Evolutionary conservation across 2,113 vertebrate genomes (phyloP), one percentile per base, ranked within the genome.

Genomic region (Macquaria ambigua): DNA sequence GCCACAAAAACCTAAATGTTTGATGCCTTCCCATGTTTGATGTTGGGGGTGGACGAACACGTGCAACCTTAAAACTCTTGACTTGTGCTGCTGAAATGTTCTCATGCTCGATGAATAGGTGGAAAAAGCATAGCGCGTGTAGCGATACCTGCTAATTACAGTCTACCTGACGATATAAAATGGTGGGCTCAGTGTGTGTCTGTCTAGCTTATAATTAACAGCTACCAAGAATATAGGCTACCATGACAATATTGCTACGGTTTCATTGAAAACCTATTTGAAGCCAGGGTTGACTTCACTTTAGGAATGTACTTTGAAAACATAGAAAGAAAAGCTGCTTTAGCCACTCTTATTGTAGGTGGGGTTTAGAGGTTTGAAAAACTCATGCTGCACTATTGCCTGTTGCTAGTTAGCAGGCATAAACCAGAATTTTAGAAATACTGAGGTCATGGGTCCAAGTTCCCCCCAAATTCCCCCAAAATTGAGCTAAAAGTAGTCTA

Each of bases 191-290:
- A 79, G 70, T 43, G 46, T 50, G 48, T 4, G 43, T 66, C 77
- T 64, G 58, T 75, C 20, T 67, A 61, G 74, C 52, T 82, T 84
- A 59, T 77, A 84, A 89, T 82, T 82, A 89, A 31, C 3, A 8
- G 56, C 80, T 72, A 68, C 23, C 52, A 70, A 56, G 62, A 69
- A 82, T 62, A 76, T 50, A 77, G 56, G 77, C 20, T 55, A 34
- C 21, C 37, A 23, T 77, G 74, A 77, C 31, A 76, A 84, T 89
- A 87, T 89, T 90, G 85, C 81, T 84, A 20, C n/a, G 25, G 64
- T 83, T 78, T 69, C 12, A 15, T 55, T 62, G 25, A 62, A 77
- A 68, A 41, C 7, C 16, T 37, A 21, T 55, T 34, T 81, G 41
- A 66, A 73, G 39, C 59, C 59, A 61, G 52, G 41, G 37, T 46